Base-by-base conservation (phyloP, 1,140 invertebrate genomes). In the Anastrepha obliqua region DNA sequence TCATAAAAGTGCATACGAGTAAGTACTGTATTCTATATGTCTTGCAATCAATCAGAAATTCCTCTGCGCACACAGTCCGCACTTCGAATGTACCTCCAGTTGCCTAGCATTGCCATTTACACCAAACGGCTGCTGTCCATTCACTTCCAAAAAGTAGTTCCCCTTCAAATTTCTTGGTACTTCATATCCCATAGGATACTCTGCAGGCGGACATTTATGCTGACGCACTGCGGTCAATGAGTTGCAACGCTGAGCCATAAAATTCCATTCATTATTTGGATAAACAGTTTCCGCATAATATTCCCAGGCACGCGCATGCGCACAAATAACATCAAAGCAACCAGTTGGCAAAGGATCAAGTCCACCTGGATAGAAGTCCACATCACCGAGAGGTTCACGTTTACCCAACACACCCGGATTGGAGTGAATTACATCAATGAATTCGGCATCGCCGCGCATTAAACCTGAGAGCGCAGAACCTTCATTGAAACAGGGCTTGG, bases 361-460 rank as follows among this genome's bases (percentile, higher is more conserved):
- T 2, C 93, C 92, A n/a, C 91, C 91, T 0, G 96, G 96, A 93
- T 95, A 98, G 93, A 98, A 97, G 92, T 98, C 97, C 0, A 94
- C 95, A 89, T 96, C 95, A 13, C 97, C 93, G 7, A 91, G 6
- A 0, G 93, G 91, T 86, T 91, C 90, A 6, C 90, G 89, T 78
- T 92, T 92, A 42, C 93, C 97, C 90, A 97, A 95, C 64, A 96
- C 95, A 0, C 96, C 96, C 2, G 95, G 95, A 90, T 96, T 97
- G 0, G 96, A 97, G 89, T 97, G 97, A 87, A 97, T 95, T 0
- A 96, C 94, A 89, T 97, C 96, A 0, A 96, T 94, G 86, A 95
- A 95, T 11, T 90, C 89, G 2, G 95, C 95, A 91, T 96, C 95
- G 55, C 89, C 91, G 6, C 91, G 89, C 89, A 94, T 91, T 15